Conservation (phyloP, 2,113 vertebrate species). For the Heptranchias perlo region DNA sequence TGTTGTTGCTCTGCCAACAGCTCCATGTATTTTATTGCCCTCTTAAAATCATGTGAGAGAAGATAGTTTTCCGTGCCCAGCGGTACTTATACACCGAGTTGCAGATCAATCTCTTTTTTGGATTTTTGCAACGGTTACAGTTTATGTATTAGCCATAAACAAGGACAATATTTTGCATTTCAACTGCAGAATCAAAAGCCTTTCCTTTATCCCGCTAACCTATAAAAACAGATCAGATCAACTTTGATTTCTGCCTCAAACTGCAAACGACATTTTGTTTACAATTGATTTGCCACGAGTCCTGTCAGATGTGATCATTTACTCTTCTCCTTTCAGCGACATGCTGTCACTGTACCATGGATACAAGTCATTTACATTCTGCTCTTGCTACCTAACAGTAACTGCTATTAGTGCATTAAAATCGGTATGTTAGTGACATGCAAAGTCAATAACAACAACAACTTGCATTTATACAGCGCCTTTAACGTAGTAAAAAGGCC, state of each 20-base stretch:
- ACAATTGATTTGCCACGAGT: not conserved
- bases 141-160: not conserved
- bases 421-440: not conserved
- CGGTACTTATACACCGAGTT: no score
- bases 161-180: not conserved
- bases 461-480: not conserved
- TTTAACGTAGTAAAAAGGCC: not conserved
- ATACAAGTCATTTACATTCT: not conserved
- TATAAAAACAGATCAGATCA: not conserved
- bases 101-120: not conserved
- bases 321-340: not conserved
- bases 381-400: not conserved
- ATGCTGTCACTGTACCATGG: not conserved
- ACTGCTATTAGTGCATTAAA: not conserved
- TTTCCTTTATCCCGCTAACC: not conserved
- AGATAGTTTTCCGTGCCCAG: no score
- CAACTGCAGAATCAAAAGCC: not conserved
- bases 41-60: no score
- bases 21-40: no score
- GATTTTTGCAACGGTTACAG: not conserved
- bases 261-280: not conserved
- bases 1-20: no score
- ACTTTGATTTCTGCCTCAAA: not conserved
- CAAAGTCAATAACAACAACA: not conserved
- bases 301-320: constrained; percentile 12